These are phyloP conservation scores for Microdon myrmicae DNA, from an alignment of 2,888 invertebrate species.

Conservation along the genomic window DNA sequence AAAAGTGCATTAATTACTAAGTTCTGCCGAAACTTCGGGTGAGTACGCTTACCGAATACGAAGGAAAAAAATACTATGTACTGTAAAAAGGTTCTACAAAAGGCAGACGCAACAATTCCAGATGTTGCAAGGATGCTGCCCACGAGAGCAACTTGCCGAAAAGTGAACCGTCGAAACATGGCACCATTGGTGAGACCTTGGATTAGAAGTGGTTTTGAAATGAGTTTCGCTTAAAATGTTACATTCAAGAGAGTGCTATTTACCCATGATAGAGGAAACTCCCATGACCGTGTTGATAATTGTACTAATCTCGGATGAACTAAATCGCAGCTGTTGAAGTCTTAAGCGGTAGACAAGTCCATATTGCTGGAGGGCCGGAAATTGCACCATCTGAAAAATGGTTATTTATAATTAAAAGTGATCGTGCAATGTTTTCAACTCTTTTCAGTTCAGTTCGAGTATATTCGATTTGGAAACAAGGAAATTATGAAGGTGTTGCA, in stretches of 20 bases:
- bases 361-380: slow-evolving; percentile 77
- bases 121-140: slow-evolving; percentile 72
- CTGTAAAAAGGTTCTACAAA: slow-evolving; percentile 72
- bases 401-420: no score
- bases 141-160: slow-evolving; percentile 74
- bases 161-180: slow-evolving; percentile 75
- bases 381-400: slow-evolving; percentile 72
- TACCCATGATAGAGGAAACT: slow-evolving; percentile 76
- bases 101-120: slow-evolving; percentile 72
- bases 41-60: slow-evolving; percentile 72
- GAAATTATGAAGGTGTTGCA: no score
- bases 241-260: slow-evolving; percentile 49
- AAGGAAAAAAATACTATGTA: slow-evolving; percentile 75
- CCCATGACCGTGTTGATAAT: slow-evolving; percentile 78
- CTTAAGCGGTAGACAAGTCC: slow-evolving; percentile 76
- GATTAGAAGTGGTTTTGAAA: background rate
- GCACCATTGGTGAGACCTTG: slow-evolving; percentile 75
- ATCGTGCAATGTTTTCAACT: no score
- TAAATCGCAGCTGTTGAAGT: slow-evolving; percentile 71
- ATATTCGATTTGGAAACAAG: no score
- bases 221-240: slow-evolving; percentile 1
- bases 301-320: slow-evolving; percentile 75
- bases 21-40: background rate
- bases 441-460: no score
- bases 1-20: background rate